A percentile compares a stretch with the other conserved stretches of the same genome.
phyloP scores from a whole-genome alignment of 2,797 vertebrate genomes.

The Eulemur mongoz region DNA sequence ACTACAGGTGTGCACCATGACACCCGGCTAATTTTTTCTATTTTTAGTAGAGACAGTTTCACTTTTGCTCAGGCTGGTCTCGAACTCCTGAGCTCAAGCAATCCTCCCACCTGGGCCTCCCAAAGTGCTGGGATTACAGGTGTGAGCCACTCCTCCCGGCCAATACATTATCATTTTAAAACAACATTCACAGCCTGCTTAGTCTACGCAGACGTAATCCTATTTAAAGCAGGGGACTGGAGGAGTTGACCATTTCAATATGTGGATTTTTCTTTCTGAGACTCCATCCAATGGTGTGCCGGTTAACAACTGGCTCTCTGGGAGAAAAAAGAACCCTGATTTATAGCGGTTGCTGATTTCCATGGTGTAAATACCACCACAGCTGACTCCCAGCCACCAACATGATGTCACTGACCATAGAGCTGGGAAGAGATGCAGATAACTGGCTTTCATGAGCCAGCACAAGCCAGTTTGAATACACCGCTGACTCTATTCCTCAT shows the following conservation, averaged over 20 bases:
- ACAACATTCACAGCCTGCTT: background rate
- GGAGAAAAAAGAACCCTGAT: background rate
- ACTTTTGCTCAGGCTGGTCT: too few species aligned
- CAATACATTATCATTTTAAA: background rate
- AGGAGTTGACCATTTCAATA: background rate
- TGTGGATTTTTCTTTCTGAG: background rate
- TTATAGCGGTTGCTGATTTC: background rate
- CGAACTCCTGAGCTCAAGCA: too few species aligned
- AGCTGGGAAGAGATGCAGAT: background rate
- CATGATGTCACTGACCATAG: background rate
- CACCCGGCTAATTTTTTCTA: too few species aligned
- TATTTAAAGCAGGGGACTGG: background rate
- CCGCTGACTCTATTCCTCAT: background rate
- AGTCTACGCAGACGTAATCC: background rate
- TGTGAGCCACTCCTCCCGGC: too few species aligned
- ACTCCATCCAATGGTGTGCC: background rate
- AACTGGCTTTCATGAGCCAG: background rate
- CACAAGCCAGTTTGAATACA: background rate
- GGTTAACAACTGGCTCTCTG: background rate
- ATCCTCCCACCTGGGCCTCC: too few species aligned
- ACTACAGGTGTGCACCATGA: too few species aligned
- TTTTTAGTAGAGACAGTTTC: too few species aligned
- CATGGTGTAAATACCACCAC: background rate
- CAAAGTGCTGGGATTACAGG: too few species aligned
- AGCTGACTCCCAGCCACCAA: background rate